Conservation (phyloP, 2,888 invertebrate genomes). For the Acheta domesticus region DNA sequence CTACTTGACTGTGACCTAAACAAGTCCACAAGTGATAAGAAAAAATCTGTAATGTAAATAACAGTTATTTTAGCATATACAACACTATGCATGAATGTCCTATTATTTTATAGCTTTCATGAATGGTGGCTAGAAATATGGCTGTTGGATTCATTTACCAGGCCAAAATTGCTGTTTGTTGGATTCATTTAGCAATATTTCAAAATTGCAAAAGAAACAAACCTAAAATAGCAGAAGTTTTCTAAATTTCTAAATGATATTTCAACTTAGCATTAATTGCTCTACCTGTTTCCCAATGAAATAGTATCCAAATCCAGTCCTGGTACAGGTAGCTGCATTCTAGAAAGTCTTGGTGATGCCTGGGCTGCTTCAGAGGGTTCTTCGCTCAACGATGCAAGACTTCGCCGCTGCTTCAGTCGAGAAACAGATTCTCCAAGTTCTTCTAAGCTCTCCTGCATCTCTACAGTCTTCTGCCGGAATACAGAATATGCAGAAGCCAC, state of each 20-base stretch:
- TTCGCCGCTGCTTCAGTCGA: constrained; percentile 37
- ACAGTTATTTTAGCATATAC: too few species aligned
- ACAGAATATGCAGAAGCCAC: constrained; percentile 53
- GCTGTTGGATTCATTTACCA: too few species aligned
- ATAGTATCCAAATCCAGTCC: constrained; percentile 40
- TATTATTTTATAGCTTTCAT: too few species aligned
- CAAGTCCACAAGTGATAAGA: neutral
- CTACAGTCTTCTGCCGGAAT: constrained; percentile 49
- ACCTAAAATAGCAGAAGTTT: too few species aligned
- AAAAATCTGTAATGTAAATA: neutral
- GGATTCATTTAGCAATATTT: too few species aligned
- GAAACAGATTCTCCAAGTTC: constrained; percentile 40
- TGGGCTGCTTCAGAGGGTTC: constrained; percentile 28
- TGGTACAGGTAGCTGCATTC: constrained; percentile 25
- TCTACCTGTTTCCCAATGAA: constrained; percentile 36
- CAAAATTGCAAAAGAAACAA: too few species aligned
- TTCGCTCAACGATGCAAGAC: constrained; percentile 37
- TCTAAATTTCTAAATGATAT: too few species aligned
- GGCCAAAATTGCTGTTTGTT: too few species aligned
- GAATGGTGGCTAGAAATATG: too few species aligned
- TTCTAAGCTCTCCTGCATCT: constrained; percentile 42
- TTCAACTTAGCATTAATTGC: too few species aligned
- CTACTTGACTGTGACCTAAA: constrained; percentile 37
- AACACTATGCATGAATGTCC: too few species aligned
- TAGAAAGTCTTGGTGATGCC: constrained; percentile 27